A percentile compares a stretch with the other conserved stretches of the same genome.
These are phyloP conservation scores for Cheirogaleus medius DNA, from an alignment of 2,113 vertebrate species.

Conservation along the genomic window DNA sequence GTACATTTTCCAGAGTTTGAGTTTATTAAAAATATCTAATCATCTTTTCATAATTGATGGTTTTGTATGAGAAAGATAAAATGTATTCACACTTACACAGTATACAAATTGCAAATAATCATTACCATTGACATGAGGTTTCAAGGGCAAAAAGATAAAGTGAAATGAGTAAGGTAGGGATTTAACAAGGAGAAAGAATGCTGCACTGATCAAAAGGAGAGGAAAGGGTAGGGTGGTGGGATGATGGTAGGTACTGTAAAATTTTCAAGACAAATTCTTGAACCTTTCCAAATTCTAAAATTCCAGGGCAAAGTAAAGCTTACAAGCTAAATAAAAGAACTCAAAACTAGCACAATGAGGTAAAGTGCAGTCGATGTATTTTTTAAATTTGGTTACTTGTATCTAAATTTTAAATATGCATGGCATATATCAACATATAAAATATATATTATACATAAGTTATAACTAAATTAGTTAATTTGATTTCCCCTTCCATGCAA, in stretches of 20 bases:
- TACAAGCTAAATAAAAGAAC: neutral
- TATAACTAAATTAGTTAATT: neutral
- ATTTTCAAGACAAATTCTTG: neutral
- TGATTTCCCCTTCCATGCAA: neutral
- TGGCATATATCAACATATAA: neutral
- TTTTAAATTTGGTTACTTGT: neutral
- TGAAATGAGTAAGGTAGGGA: neutral
- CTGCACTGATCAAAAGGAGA: neutral
- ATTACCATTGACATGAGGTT: neutral
- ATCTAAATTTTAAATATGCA: neutral
- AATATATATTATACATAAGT: neutral
- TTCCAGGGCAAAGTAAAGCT: neutral
- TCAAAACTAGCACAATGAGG: neutral
- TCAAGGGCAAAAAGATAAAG: neutral
- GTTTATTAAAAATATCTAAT: neutral
- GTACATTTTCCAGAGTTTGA: neutral
- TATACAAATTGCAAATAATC: neutral
- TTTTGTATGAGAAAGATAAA: neutral
- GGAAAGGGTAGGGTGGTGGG: accelerated
- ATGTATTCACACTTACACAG: neutral
- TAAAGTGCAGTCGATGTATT: neutral
- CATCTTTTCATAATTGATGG: neutral
- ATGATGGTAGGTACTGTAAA: neutral
- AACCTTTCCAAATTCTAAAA: neutral
- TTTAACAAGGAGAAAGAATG: neutral